Evolutionary conservation across 2,888 invertebrate genomes (phyloP), one percentile per base, ranked within the genome.

Genomic region (Ophonus ardosiacus): DNA sequence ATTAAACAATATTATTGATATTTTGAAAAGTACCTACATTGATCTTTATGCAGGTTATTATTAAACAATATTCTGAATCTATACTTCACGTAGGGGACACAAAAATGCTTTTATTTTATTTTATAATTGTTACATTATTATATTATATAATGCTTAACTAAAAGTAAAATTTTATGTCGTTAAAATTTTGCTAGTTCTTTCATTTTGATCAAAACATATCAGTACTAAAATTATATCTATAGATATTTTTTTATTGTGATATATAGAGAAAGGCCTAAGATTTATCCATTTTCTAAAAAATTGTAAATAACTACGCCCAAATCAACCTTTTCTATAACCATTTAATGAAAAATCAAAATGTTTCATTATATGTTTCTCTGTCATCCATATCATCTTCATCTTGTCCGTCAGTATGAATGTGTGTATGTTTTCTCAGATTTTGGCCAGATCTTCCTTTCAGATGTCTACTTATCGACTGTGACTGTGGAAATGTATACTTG

Each of bases 391-490:
- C 17, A n/a, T 38, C 31, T 68, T 74, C 43, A 74, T 43, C 68
- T 24, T 68, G 24, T 40, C 68, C 24, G 17, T 24, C 24, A 18
- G 63, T 24, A 15, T 40, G 38, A 38, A 38, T 31, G 65, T 65
- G 13, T 18, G 43, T 17, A 43, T 43, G 71, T 71, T 71, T 71
- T 71, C 43, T 71, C 18, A 31, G 38, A 38, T 38, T 43, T 40
- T 40, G 40, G 57, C 21, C 56, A 24, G 24, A 57, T 78, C 84
- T 84, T 78, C 84, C 84, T 56, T 83, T 10, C 43, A 78, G 63
- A 51, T 84, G 76, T 78, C 84, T 84, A 78, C 78, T 63, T 76
- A 61, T 84, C 24, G 82, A 71, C 57, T 57, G 71, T 82, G 38
- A 31, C 31, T 51, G 43, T 51, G 59, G 63, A 63, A 24, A 17